Percentiles rank a stretch among this genome's conserved stretches.
Conservation (phyloP, 23 tunicate genomes). For the Diplosoma virens region DNA sequence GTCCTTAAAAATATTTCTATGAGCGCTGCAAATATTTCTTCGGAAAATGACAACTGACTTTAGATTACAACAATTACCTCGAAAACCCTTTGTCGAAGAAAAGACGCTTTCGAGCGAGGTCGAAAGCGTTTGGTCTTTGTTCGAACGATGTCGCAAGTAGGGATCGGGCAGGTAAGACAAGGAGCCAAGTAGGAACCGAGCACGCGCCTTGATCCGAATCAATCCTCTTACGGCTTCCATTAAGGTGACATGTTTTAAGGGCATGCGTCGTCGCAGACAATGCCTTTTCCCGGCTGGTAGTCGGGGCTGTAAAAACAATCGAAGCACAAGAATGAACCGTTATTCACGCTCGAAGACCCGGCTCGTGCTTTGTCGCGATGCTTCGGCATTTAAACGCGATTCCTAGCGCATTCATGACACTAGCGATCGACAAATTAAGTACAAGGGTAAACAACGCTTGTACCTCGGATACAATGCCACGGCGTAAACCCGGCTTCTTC, state of each 20-base stretch:
- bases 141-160: no score
- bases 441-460: conserved; percentile 24
- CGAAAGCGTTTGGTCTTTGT: no score
- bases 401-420: neutral
- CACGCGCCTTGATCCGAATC: conserved; percentile 20
- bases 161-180: neutral
- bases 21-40: no score
- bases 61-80: no score
- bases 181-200: neutral
- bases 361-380: neutral
- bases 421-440: conserved; percentile 1
- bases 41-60: no score
- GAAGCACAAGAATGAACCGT: neutral
- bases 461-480: neutral
- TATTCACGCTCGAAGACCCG: neutral
- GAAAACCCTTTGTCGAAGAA: no score
- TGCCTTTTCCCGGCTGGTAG: conserved; percentile 30
- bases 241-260: conserved; percentile 34
- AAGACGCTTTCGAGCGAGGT: no score
- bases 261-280: conserved; percentile 14
- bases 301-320: conserved; percentile 30
- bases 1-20: no score
- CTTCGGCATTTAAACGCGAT: neutral
- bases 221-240: conserved; percentile 58
- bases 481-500: neutral